phyloP scores from a whole-genome alignment of 1,140 invertebrate genomes.

The Procambarus virginalis region DNA sequence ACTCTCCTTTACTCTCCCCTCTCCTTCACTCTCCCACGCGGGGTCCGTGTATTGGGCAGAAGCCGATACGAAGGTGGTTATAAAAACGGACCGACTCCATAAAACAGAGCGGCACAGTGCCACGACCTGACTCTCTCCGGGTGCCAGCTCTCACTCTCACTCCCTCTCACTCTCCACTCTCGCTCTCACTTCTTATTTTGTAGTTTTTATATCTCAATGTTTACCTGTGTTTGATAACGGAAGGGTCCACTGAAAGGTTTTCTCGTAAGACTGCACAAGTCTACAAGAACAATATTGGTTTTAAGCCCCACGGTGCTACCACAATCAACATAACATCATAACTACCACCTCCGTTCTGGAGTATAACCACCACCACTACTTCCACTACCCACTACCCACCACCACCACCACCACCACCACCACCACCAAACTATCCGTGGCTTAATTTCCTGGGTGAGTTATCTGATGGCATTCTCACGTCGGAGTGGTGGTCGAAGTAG shows the following conservation, averaged over 20 bases:
- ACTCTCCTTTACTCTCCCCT: not conserved
- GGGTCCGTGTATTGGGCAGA: not conserved
- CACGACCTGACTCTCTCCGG: not conserved
- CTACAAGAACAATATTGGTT: too few species aligned
- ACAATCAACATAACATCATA: not conserved
- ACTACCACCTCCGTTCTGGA: not conserved
- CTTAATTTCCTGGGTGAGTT: not conserved
- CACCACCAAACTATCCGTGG: not conserved
- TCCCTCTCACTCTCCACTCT: not conserved
- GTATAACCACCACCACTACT: not conserved
- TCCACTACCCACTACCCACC: not conserved
- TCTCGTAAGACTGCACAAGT: too few species aligned
- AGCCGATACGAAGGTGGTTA: not conserved
- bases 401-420: not conserved
- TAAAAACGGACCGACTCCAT: not conserved
- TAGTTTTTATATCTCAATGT: too few species aligned
- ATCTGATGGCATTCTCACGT: not conserved
- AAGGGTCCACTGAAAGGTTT: too few species aligned
- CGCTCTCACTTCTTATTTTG: too few species aligned
- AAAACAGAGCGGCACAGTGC: not conserved
- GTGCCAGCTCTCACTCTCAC: constrained; percentile 1
- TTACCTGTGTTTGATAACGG: too few species aligned
- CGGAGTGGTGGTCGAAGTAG: not conserved
- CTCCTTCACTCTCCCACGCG: too few species aligned
- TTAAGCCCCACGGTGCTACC: not conserved